Evolutionary conservation across 2,888 invertebrate genomes (phyloP).

Genomic region (Ganaspis brasiliensis): DNA sequence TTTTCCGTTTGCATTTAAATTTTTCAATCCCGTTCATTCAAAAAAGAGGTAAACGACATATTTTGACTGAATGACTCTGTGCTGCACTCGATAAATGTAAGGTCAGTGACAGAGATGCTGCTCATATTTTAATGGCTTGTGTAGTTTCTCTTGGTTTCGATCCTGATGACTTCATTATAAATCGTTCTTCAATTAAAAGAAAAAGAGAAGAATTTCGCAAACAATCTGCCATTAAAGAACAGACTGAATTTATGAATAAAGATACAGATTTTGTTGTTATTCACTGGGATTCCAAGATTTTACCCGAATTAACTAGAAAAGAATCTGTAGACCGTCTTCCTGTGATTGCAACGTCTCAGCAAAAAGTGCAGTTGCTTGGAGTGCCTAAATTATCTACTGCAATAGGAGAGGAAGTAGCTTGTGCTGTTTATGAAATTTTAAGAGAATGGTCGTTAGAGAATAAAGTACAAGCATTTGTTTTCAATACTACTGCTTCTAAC

Average conservation of each 20-base stretch:
- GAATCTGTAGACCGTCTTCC: too few species aligned
- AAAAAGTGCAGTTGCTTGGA: constrained; percentile 27
- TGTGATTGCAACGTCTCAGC: neutral
- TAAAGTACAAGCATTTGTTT: constrained; percentile 44
- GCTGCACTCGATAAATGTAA: too few species aligned
- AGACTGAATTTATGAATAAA: neutral
- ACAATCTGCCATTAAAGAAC: neutral
- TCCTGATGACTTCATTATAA: neutral
- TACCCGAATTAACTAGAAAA: too few species aligned
- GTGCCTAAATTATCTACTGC: neutral
- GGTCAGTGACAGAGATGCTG: constrained; percentile 52
- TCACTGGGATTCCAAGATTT: too few species aligned
- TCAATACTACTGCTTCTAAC: constrained; percentile 60
- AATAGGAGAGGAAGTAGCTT: neutral
- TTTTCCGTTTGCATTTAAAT: too few species aligned
- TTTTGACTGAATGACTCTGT: too few species aligned
- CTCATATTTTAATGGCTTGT: constrained; percentile 20
- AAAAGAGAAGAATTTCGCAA: neutral
- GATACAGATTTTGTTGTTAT: too few species aligned
- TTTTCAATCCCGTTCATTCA: too few species aligned
- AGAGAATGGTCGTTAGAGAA: neutral
- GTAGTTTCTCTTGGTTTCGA: neutral
- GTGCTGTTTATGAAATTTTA: constrained; percentile 15
- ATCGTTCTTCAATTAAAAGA: neutral
- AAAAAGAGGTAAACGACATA: too few species aligned